Evolutionary conservation across 2,797 vertebrate species (phyloP), one percentile per base, ranked within the genome.

Genomic region (Acipenser oxyrinchus): DNA sequence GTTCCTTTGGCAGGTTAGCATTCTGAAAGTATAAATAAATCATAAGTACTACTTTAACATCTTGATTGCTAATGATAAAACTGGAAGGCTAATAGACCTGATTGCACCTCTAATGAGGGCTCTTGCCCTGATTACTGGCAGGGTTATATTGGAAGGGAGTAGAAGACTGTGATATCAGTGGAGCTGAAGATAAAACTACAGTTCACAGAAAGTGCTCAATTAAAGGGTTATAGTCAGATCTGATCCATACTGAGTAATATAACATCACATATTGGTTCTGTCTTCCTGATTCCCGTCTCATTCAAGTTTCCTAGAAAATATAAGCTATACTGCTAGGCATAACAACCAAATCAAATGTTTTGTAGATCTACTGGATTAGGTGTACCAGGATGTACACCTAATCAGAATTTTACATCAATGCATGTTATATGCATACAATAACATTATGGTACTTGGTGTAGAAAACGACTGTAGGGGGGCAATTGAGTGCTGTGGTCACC

Each of bases 11-110:
- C 23, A 70, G 60, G 78, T 76, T 72, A 74, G 64, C 71, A 64
- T 79, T 77, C 73, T 60, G 61, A 67, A 69, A 66, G 68, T 11
- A 67, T 65, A 78, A 83, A 83, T 75, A 79, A 81, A 82, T 79
- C 76, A 74, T 9, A 66, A 69, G 18, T 49, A 71, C 72, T 68
- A 69, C 70, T 57, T 7, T 53, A 68, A 58, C 66, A 10, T 73
- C 53, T 53, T 70, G 72, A 78, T 72, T 72, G 71, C 66, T 66
- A 60, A 71, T 70, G 62, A 69, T 68, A 37, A 65, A 70, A n/a
- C 57, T 62, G 15, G 11, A 8, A 69, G 71, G 75, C 74, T 63
- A 6, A 66, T 64, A 71, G 74, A 68, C 48, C 69, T 72, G 65
- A 71, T 68, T 68, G 70, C 73, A 58, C 69, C 59, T 73, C 68